Base-by-base conservation (phyloP, 1,140 invertebrate species). In the Zaprionus capensis region DNA sequence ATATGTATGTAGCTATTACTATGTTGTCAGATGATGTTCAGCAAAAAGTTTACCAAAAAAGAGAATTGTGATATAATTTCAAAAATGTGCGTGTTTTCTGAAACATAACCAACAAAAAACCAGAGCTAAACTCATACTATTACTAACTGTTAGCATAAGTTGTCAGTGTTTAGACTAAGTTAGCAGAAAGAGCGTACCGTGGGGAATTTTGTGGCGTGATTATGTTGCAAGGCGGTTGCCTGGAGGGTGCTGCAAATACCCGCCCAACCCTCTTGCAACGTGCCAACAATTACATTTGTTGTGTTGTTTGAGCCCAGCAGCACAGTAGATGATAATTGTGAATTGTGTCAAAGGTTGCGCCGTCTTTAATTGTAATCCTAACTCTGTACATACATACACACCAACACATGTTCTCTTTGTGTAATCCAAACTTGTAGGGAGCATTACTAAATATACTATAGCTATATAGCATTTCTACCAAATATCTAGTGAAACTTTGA, bases 231-330 rank as follows among this genome's bases (percentile, higher is more conserved):
- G 63, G 57, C 74, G 81, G 81, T 71, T 88, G 68, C 38, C 5
- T 74, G 59, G 70, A 71, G 78, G 78, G 69, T 88, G 65, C 38
- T 4, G 58, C 41, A 41, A 58, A 58, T 17, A 24, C 24, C 26
- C 15, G 7, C 7, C 51, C 72, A 86, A 64, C 77, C 83, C 77
- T 67, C 56, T 74, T 75, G 80, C 70, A 87, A 86, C 71, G 56
- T 78, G 56, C 67, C 72, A 58, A 57, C 71, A 78, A 90, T 90
- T 90, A 57, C 56, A 85, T 82, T 86, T 90, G 77, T 84, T 82
- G 73, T 88, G 91, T 88, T 92, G 91, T 82, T 82, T 79, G 91
- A 92, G 91, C 91, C 91, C 91, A 81, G 74, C 91, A 91, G 86
- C 91, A 88, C 72, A 62, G 80, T 82, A 82, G 62, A 90, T 85